Evolutionary conservation across 2,113 vertebrate species (phyloP).

Genomic region (Notarius quadriscutis): DNA sequence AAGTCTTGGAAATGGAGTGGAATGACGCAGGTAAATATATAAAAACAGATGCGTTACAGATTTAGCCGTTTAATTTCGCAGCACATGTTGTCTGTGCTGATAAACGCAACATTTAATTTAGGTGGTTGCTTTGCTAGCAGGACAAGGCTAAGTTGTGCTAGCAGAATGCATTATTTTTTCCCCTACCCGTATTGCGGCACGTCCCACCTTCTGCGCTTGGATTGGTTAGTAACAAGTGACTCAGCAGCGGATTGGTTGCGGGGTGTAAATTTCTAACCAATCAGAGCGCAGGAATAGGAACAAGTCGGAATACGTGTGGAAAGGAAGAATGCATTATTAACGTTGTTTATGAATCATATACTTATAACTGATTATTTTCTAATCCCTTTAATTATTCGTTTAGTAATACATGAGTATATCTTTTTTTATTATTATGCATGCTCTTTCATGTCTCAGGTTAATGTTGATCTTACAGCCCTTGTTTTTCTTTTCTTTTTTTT

Average conservation of each 20-base stretch:
- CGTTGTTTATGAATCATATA: not conserved
- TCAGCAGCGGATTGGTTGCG: not conserved
- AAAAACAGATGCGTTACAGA: not conserved
- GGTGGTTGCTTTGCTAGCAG: not conserved
- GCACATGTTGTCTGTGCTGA: not conserved
- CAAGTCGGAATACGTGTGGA: not conserved
- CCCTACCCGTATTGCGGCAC: not conserved
- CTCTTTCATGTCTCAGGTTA: not conserved
- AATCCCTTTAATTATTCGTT: not conserved
- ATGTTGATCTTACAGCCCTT: not conserved
- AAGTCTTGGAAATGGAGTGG: conserved; percentile 33
- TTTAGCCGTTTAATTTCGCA: not conserved
- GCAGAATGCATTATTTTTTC: not conserved
- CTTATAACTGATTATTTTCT: too few species aligned
- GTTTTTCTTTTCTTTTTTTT: not conserved
- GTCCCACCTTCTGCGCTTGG: not conserved
- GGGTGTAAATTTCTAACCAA: not conserved
- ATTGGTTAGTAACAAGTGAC: not conserved
- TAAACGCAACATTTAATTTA: not conserved
- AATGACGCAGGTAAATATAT: conserved; percentile 36
- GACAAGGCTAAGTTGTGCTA: not conserved
- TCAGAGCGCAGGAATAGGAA: not conserved
- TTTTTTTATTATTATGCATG: not conserved
- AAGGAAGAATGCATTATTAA: not conserved
- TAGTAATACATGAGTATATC: not conserved